phyloP scores from a whole-genome alignment of 1,140 invertebrate species.

The Temnothorax nylanderi region DNA sequence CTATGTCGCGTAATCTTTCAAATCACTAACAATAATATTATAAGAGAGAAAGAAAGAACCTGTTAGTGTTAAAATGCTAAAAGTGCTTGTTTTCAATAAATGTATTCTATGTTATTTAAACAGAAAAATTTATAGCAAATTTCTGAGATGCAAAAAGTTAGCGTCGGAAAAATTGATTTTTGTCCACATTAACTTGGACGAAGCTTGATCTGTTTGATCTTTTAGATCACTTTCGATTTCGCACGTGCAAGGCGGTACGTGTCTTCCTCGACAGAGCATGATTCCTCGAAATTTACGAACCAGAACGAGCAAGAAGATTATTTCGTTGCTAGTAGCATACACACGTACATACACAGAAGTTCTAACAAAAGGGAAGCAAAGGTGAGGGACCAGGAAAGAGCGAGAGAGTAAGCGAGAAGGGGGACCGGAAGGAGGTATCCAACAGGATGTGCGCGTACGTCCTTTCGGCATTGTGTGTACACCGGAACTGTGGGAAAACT shows the following conservation, averaged over 20 bases:
- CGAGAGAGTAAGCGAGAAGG: constrained; percentile 22
- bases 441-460: constrained; percentile 78
- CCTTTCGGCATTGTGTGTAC: constrained; percentile 76
- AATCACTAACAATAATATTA: background rate
- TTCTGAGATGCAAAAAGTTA: background rate
- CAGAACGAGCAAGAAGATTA: constrained; percentile 63
- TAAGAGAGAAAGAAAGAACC: background rate
- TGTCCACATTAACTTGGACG: background rate
- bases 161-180: background rate
- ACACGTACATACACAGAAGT: background rate
- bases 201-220: background rate
- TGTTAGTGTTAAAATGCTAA: background rate
- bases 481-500: constrained; percentile 81
- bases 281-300: constrained; percentile 70
- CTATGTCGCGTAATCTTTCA: background rate
- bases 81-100: background rate
- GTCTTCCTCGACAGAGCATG: constrained; percentile 55
- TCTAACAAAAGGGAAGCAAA: constrained; percentile 51
- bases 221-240: constrained; percentile 42
- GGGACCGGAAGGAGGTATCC: constrained; percentile 75
- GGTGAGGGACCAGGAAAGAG: constrained; percentile 30
- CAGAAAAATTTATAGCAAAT: background rate
- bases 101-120: background rate
- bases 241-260: background rate
- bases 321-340: constrained; percentile 59